phyloP scores from a whole-genome alignment of 2,113 vertebrate genomes.

The Rostratula benghalensis region DNA sequence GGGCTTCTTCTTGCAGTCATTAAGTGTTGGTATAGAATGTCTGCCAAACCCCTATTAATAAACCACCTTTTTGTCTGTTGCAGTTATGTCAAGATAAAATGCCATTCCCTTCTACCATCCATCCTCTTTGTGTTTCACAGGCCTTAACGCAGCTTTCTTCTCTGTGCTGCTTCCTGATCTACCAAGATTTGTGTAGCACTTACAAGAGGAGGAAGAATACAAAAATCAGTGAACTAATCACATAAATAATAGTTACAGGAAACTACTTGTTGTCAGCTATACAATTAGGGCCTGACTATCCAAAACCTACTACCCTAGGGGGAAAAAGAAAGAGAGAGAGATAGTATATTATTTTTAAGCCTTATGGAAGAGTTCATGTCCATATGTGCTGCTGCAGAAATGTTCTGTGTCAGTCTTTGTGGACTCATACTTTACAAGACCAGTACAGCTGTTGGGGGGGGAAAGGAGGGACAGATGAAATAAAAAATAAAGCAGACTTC shows the following conservation, averaged over 20 bases:
- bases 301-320: not conserved
- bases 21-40: slow-evolving; percentile 9
- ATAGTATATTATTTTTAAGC: not conserved
- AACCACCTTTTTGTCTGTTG: not conserved
- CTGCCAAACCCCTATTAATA: slow-evolving; percentile 66
- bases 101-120: not conserved
- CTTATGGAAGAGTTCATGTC: not conserved
- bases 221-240: not conserved
- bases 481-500: not conserved
- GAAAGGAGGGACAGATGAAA: not conserved
- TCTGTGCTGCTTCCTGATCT: not conserved
- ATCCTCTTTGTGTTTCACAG: not conserved
- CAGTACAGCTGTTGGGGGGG: not conserved
- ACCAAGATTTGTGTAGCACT: not conserved
- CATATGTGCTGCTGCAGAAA: not conserved
- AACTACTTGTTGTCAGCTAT: not conserved
- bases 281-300: not conserved
- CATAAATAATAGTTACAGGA: not conserved
- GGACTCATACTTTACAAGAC: not conserved
- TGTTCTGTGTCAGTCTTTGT: not conserved
- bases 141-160: not conserved
- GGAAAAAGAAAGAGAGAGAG: not conserved
- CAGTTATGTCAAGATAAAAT: slow-evolving; percentile 14
- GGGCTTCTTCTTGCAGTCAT: not conserved
- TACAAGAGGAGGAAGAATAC: not conserved